A percentile compares a stretch with the other conserved stretches of the same genome.
phyloP scores from a whole-genome alignment of 2,797 vertebrate genomes.

The Danio kyathit region DNA sequence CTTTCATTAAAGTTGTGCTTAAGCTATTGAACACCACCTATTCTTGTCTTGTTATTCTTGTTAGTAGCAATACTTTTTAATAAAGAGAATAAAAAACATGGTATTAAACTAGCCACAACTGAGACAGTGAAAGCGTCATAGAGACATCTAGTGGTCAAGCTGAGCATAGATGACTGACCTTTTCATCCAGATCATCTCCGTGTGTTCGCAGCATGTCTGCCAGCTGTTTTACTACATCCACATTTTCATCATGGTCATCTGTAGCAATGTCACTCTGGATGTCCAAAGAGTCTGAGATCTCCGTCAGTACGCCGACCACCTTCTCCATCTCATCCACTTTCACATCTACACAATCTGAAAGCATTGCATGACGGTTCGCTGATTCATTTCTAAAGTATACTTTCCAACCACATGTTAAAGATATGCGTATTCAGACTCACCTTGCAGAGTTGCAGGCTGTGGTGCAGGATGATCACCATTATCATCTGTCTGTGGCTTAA shows the following conservation, averaged over 20 bases:
- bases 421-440: slow-evolving; percentile 18
- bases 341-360: background rate
- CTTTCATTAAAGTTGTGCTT: no score
- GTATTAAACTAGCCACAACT: no score
- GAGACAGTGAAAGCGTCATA: background rate
- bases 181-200: slow-evolving; percentile 78
- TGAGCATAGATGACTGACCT: slow-evolving; percentile 69
- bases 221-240: slow-evolving; percentile 68
- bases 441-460: background rate
- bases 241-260: slow-evolving; percentile 63
- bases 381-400: no score
- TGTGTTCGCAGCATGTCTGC: slow-evolving; percentile 78
- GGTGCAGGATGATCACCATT: rapidly evolving
- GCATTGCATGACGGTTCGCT: no score
- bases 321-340: slow-evolving; percentile 20
- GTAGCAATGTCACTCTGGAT: slow-evolving; percentile 17
- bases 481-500: slow-evolving; percentile 34
- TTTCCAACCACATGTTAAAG: no score
- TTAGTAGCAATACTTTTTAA: no score
- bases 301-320: slow-evolving; percentile 48
- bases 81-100: no score
- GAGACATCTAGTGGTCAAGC: slow-evolving; percentile 15
- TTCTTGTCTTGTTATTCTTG: no score
- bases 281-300: slow-evolving; percentile 65
- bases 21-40: no score